Conservation (phyloP, 2,113 vertebrate species). For the Ochotona princeps region DNA sequence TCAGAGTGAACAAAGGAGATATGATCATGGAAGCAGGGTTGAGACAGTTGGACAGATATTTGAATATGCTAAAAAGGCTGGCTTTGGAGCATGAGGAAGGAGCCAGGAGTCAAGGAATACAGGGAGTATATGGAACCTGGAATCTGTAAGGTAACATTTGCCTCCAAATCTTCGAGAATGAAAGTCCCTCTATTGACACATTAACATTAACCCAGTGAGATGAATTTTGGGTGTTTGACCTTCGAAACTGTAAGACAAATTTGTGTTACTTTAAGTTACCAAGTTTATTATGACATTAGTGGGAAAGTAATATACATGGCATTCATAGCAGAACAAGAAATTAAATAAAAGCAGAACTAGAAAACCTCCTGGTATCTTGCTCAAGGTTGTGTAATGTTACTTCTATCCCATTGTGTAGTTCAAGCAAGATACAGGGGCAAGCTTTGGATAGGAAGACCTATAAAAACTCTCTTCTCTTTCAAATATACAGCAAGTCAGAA, state of each 20-base stretch:
- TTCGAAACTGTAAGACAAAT: conserved; percentile 5
- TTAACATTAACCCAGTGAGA: neutral
- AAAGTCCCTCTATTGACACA: neutral
- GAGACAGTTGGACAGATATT: conserved; percentile 6
- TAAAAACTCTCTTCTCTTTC: neutral
- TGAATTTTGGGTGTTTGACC: neutral
- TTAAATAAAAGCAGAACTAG: neutral
- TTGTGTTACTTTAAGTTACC: conserved; percentile 14
- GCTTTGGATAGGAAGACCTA: neutral
- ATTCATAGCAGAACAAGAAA: neutral
- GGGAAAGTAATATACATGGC: neutral
- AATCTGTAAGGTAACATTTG: neutral
- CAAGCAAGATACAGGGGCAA: conserved; percentile 1
- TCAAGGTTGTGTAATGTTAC: neutral
- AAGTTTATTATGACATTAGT: neutral
- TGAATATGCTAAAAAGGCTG: neutral
- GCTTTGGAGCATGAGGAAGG: neutral
- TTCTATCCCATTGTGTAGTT: conserved; percentile 2
- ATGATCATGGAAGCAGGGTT: neutral
- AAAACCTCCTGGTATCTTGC: neutral
- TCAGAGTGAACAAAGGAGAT: neutral
- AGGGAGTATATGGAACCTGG: neutral
- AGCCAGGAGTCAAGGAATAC: neutral
- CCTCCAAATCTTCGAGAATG: neutral
- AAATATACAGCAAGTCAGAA: neutral